Evolutionary conservation across 2,888 invertebrate genomes (phyloP), one percentile per base, ranked within the genome.

Genomic region (Bhutanitis thaidina): DNA sequence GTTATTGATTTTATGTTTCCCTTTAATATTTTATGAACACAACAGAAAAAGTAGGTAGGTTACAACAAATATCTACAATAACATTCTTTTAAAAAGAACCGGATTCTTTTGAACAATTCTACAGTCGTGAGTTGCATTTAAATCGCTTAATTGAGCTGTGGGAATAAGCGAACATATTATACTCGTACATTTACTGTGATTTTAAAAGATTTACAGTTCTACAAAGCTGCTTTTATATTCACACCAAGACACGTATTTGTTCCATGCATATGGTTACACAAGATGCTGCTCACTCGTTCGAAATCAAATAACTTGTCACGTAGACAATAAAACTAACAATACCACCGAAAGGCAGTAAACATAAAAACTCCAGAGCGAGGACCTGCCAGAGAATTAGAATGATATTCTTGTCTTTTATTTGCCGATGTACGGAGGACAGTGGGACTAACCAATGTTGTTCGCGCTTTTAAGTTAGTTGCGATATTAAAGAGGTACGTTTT

Each of bases 1-100:
- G 71, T 79, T 77, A 81, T 82, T 83, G 80, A 81, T 81, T 79
- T 71, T 70, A 68, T 71, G 74, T 73, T 71, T 70, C 64, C 67
- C 65, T 62, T 61, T 67, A 70, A 59, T 57, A 54, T 53, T 62
- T 67, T 66, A 65, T 62, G 61, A 27, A 27, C 27, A 43, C 35
- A 52, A 43, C 47, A 25, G 29, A 36, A 15, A 51, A 20, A 20
- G 20, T 20, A 20, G 5, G 5, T 20, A 20, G 5, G 5, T 4
- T 4, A 27, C 5, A 27, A 7, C 27, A 8, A 27, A 27, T 7
- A 1, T 27, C 4, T 8, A 27, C 8, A 27, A 27, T 8, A 27
- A 34, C 9, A 29, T 20, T 29, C 13, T 16, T 15, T 49, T 41
- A 2, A 14, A 47, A 47, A 48, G 14, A 43, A 27, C 29, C 14